Percentiles rank a stretch among this genome's conserved stretches.
phyloP scores from a whole-genome alignment of 23 tunicate species.

The Clavelina lepadiformis region DNA sequence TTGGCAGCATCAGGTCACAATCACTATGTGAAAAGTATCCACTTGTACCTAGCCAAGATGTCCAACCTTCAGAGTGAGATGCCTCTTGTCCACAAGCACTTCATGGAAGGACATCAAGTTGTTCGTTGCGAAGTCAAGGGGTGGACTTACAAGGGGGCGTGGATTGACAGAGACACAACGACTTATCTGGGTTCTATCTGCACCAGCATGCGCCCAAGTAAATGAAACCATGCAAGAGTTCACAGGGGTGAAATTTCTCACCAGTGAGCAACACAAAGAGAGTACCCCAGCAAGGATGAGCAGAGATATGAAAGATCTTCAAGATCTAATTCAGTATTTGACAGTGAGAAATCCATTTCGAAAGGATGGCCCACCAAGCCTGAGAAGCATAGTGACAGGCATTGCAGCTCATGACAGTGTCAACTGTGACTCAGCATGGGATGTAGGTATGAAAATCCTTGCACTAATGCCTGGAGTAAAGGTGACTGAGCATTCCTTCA shows the following conservation, averaged over 20 bases:
- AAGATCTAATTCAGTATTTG: slow-evolving; percentile 5
- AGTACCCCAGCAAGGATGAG: too few species aligned
- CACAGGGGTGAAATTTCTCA: slow-evolving; percentile 1
- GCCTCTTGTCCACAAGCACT: slow-evolving; percentile 10
- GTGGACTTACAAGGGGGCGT: slow-evolving; percentile 1
- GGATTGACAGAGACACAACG: slow-evolving; percentile 5
- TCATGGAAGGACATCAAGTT: slow-evolving; percentile 5
- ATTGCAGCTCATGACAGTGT: slow-evolving; percentile 13
- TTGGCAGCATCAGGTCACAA: slow-evolving; percentile 12
- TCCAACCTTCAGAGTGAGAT: slow-evolving; percentile 1
- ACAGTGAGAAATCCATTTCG: not conserved
- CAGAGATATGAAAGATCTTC: slow-evolving; percentile 10
- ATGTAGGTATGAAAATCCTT: slow-evolving; percentile 11
- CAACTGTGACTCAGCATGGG: slow-evolving; percentile 9
- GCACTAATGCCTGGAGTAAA: slow-evolving; percentile 9
- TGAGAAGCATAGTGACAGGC: slow-evolving; percentile 8
- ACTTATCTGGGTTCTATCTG: slow-evolving; percentile 7
- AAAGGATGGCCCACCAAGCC: slow-evolving; percentile 1
- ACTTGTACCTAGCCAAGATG: slow-evolving; percentile 4
- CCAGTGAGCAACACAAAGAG: slow-evolving; percentile 9
- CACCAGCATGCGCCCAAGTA: too few species aligned
- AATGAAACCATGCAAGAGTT: slow-evolving; percentile 12
- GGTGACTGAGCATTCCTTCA: slow-evolving; percentile 6
- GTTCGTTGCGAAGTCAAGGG: not conserved
- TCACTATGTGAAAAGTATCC: not conserved